Conservation (phyloP, 2,113 vertebrate species). For the Larimichthys polyactis region DNA sequence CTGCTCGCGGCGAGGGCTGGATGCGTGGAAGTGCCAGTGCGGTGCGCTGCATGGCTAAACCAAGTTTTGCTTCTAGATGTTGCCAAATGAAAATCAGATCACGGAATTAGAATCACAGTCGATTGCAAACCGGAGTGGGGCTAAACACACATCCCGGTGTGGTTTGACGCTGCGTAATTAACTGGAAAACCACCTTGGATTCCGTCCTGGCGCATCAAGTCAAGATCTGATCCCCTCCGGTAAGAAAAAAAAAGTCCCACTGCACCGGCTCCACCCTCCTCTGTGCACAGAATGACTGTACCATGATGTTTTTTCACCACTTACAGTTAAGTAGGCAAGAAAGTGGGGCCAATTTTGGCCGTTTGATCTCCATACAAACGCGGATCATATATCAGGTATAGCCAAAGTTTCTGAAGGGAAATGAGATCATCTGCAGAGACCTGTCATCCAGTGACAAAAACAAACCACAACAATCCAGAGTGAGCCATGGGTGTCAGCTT, state of each 20-base stretch:
- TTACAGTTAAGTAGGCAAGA: not conserved
- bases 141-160: not conserved
- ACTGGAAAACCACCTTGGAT: slow-evolving; percentile 7
- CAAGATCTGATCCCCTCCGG: slow-evolving; percentile 30
- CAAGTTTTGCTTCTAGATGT: accelerated
- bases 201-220: slow-evolving; percentile 23
- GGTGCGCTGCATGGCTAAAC: slow-evolving; percentile 49
- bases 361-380: slow-evolving; percentile 22
- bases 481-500: slow-evolving; percentile 52
- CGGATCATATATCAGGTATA: slow-evolving; percentile 22
- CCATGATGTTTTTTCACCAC: not conserved
- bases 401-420: not conserved
- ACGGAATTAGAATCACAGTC: not conserved
- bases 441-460: slow-evolving; percentile 19
- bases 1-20: slow-evolving; percentile 50
- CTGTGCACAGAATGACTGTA: slow-evolving; percentile 5
- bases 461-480: slow-evolving; percentile 1
- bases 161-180: slow-evolving; percentile 6
- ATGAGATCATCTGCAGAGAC: not conserved
- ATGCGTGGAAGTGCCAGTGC: slow-evolving; percentile 25
- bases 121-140: not conserved
- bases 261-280: slow-evolving; percentile 65
- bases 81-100: not conserved
- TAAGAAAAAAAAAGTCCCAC: not conserved
- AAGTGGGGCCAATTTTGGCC: not conserved